phyloP scores from a whole-genome alignment of 2,113 vertebrate genomes.

The Cygnus buccinator region DNA sequence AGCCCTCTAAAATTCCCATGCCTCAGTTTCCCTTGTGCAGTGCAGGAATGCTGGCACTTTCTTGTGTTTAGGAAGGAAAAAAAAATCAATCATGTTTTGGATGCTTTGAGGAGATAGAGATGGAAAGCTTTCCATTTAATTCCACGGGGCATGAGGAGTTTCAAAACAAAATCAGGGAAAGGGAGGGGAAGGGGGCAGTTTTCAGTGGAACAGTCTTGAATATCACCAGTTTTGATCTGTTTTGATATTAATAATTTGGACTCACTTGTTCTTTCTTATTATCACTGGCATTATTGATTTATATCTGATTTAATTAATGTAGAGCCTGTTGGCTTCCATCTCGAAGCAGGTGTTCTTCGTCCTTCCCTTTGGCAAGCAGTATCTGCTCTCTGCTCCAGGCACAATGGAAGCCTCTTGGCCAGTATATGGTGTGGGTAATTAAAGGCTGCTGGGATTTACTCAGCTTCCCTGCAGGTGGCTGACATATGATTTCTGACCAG shows the following conservation, averaged over 20 bases:
- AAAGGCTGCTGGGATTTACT: background rate
- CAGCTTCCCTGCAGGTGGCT: background rate
- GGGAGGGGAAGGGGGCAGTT: background rate
- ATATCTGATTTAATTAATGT: slow-evolving; percentile 36
- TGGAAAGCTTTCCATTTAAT: background rate
- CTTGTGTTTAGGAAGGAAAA: background rate
- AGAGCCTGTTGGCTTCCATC: background rate
- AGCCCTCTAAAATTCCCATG: rapidly evolving
- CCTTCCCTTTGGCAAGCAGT: slow-evolving; percentile 3
- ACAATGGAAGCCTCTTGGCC: background rate
- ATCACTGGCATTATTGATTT: background rate
- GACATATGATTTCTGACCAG: background rate
- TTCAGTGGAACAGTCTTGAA: background rate
- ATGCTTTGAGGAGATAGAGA: background rate
- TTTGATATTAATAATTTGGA: slow-evolving; percentile 34
- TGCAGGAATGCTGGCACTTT: rapidly evolving
- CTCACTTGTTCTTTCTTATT: background rate
- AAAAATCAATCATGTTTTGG: background rate
- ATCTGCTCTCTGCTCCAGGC: background rate
- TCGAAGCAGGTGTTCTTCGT: background rate
- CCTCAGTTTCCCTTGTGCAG: background rate
- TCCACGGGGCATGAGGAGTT: background rate
- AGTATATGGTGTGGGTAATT: background rate
- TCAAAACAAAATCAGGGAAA: slow-evolving; percentile 1
- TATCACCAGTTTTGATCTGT: slow-evolving; percentile 1